Conservation (phyloP, 2,797 vertebrate species). For the Micropoecilia bifurca region DNA sequence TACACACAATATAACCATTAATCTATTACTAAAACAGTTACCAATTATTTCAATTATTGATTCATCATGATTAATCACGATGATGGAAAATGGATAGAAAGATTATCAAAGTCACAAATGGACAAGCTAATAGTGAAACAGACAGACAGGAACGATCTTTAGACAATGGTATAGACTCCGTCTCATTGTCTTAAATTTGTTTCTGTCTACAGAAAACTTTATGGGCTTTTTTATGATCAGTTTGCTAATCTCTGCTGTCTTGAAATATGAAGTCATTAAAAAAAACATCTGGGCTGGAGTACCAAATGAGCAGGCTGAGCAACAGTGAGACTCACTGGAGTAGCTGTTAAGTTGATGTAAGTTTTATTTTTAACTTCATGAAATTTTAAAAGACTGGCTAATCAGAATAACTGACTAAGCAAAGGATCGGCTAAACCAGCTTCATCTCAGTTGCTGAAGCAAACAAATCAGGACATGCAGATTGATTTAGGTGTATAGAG, state of each 20-base stretch:
- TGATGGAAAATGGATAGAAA: neutral
- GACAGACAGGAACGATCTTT: neutral
- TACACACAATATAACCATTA: no score
- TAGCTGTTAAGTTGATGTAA: neutral
- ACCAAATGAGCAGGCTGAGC: neutral
- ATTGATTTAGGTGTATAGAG: neutral
- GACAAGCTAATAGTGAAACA: neutral
- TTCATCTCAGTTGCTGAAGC: neutral
- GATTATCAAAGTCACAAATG: neutral
- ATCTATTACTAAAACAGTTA: no score
- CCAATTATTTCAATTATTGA: no score
- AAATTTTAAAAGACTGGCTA: neutral
- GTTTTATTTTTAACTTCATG: neutral
- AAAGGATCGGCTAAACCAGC: neutral
- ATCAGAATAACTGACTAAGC: neutral
- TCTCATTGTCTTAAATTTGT: neutral
- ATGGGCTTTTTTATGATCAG: neutral
- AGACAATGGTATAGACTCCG: neutral
- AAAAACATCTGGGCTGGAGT: neutral
- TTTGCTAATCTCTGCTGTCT: neutral
- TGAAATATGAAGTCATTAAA: neutral
- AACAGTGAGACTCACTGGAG: neutral
- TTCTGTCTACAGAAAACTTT: neutral
- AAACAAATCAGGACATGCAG: neutral
- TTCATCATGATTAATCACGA: neutral